Base-by-base conservation (phyloP, 1,140 invertebrate species). In the Brachionus asplanchnoidis region DNA sequence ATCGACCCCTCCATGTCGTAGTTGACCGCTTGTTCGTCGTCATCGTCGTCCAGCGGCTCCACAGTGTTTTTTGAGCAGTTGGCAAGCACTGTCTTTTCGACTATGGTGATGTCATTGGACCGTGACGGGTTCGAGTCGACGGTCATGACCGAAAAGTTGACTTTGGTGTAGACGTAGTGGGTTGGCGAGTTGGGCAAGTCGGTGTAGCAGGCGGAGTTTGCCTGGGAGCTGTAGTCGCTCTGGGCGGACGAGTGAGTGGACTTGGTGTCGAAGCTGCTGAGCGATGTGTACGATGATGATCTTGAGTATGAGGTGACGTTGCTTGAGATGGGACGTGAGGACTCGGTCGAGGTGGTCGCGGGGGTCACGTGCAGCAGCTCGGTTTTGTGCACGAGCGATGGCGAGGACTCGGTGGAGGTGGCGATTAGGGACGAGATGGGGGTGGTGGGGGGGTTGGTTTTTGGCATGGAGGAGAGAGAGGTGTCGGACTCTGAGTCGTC, bases 1-100 rank as follows among this genome's bases (percentile, higher is more conserved):
- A 77, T 77, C 14, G 73, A 77, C 0, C 73, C 73, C 20, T 77
- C 73, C 73, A 77, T 77, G 12, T 77, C 73, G 32, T 77, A 77
- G 46, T 9, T 14, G 46, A 77, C 20, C 11, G 9, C n/a, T 77
- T 77, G 42, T 77, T 77, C 73, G 23, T 77, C 73, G 23, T 77
- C 73, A 28, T 77, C 73, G 3, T 46, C 42, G 11, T 50, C 42
- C 40, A 42, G 8, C 1, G 32, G 12, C 11, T 75, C 70, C 11
- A 50, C 0, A 9, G 12, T 23, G 42, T 9, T 73, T 42, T 42
- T 73, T 0, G 68, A 73, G 17, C 68, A 77, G 50, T 77, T 77
- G 7, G 1, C 44, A 3, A 77, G 12, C 20, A 77, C 44, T 14
- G 73, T 77, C 14, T 50, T 77, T 5, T 77, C 73, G 8, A 77